A percentile compares a stretch with the other conserved stretches of the same genome.
Conservation (phyloP, 2,797 vertebrate species). For the Apogon hyalosoma region DNA sequence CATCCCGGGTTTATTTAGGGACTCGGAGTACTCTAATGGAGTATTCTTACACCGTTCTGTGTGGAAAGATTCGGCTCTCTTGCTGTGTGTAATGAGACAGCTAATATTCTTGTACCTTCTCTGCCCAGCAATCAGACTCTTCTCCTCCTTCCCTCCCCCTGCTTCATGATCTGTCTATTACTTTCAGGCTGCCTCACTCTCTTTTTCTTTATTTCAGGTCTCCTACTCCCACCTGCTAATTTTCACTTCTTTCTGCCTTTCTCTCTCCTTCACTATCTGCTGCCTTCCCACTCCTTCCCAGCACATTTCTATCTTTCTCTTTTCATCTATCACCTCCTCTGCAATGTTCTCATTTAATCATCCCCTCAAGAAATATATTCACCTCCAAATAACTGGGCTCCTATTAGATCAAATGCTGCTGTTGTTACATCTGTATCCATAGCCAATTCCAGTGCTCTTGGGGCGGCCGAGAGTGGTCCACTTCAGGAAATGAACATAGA, state of each 20-base stretch:
- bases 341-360: constrained; percentile 88
- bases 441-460: constrained; percentile 69
- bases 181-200: constrained; percentile 55
- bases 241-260: constrained; percentile 75
- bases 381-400: constrained; percentile 77
- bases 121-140: constrained; percentile 59
- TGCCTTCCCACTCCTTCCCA: constrained; percentile 80
- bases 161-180: constrained; percentile 63
- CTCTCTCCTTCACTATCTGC: constrained; percentile 68
- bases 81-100: constrained; percentile 75
- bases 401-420: constrained; percentile 76
- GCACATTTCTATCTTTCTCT: constrained; percentile 80
- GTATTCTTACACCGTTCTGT: constrained; percentile 71
- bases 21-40: constrained; percentile 63
- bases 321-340: constrained; percentile 86
- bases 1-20: constrained; percentile 43
- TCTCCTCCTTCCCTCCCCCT: constrained; percentile 42
- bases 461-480: constrained; percentile 55
- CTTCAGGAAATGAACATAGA: constrained; percentile 39
- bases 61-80: constrained; percentile 55
- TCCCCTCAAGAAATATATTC: constrained; percentile 86
- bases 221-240: constrained; percentile 80
- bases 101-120: constrained; percentile 69
- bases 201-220: constrained; percentile 64
- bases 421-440: constrained; percentile 76